Evolutionary conservation across 2,888 invertebrate species (phyloP).

Genomic region (Dasysyrphus tricinctus): DNA sequence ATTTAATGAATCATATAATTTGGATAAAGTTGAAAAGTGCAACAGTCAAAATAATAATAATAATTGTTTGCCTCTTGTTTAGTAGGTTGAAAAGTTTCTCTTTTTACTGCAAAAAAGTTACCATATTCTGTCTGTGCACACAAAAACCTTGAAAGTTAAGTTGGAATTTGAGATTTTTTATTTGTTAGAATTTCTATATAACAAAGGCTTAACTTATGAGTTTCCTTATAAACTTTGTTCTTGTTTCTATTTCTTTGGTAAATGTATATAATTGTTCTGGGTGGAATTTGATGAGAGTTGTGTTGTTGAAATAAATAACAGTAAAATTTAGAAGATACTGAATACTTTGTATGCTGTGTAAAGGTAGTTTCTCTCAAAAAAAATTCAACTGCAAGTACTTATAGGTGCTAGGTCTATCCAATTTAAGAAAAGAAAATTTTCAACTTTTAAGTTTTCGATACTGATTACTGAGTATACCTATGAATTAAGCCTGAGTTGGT

Average conservation of each 20-base stretch:
- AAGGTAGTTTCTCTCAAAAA: too few species aligned
- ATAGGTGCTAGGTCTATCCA: too few species aligned
- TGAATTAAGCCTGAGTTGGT: too few species aligned
- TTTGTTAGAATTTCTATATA: not conserved
- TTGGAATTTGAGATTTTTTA: not conserved
- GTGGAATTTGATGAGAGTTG: not conserved
- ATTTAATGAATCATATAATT: conserved; percentile 52
- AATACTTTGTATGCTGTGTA: too few species aligned
- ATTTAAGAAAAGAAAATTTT: too few species aligned
- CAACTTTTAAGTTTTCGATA: too few species aligned
- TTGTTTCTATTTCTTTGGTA: not conserved
- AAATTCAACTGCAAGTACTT: too few species aligned
- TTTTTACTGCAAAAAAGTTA: not conserved
- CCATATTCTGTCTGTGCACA: not conserved
- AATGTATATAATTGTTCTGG: not conserved
- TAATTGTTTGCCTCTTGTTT: not conserved
- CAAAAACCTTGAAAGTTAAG: not conserved
- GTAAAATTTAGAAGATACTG: not conserved
- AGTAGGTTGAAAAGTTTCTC: not conserved
- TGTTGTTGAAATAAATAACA: too few species aligned
- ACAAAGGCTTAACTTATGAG: not conserved
- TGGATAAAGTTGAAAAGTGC: not conserved
- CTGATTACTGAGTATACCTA: too few species aligned
- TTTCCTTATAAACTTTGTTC: not conserved
- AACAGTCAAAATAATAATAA: not conserved